Evolutionary conservation across 2,888 invertebrate genomes (phyloP).

Genomic region (Microctonus hyperodae): DNA sequence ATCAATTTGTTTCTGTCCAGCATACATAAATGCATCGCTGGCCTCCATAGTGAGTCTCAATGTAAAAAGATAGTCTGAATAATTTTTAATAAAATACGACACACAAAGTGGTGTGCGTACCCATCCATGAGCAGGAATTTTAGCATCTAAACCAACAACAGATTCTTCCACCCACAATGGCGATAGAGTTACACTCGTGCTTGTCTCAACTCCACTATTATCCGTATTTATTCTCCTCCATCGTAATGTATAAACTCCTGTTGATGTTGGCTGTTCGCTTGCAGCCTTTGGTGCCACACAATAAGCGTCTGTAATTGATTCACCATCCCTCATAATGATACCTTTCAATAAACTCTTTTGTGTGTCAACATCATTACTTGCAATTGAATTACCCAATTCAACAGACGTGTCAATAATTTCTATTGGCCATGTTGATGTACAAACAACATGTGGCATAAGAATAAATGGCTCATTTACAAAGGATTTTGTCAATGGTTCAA

Average conservation of each 20-base stretch:
- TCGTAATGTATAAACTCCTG: slow-evolving; percentile 66
- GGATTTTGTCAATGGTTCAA: slow-evolving; percentile 72
- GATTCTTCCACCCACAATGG: slow-evolving; percentile 70
- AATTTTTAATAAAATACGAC: slow-evolving; percentile 76
- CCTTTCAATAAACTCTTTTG: slow-evolving; percentile 56
- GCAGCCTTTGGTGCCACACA: slow-evolving; percentile 61
- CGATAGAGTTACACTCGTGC: slow-evolving; percentile 67
- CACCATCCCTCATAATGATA: slow-evolving; percentile 62
- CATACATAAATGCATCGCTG: slow-evolving; percentile 93
- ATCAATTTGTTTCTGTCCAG: slow-evolving; percentile 84
- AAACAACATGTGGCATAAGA: slow-evolving; percentile 74
- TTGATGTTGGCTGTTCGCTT: slow-evolving; percentile 64
- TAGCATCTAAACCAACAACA: slow-evolving; percentile 69
- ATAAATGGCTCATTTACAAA: slow-evolving; percentile 74
- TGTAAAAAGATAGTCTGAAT: slow-evolving; percentile 75
- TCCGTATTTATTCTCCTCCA: slow-evolving; percentile 64
- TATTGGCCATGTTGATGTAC: slow-evolving; percentile 76
- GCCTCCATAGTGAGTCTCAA: slow-evolving; percentile 80
- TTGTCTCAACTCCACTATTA: slow-evolving; percentile 52
- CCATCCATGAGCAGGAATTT: slow-evolving; percentile 77
- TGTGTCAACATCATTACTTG: slow-evolving; percentile 44
- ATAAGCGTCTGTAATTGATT: slow-evolving; percentile 66
- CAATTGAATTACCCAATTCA: slow-evolving; percentile 64
- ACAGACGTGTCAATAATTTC: slow-evolving; percentile 71
- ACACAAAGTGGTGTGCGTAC: slow-evolving; percentile 77